A percentile compares a stretch with the other conserved stretches of the same genome.
These are phyloP conservation scores for Spodoptera picta DNA, from an alignment of 2,888 invertebrate species.

Conservation along the genomic window DNA sequence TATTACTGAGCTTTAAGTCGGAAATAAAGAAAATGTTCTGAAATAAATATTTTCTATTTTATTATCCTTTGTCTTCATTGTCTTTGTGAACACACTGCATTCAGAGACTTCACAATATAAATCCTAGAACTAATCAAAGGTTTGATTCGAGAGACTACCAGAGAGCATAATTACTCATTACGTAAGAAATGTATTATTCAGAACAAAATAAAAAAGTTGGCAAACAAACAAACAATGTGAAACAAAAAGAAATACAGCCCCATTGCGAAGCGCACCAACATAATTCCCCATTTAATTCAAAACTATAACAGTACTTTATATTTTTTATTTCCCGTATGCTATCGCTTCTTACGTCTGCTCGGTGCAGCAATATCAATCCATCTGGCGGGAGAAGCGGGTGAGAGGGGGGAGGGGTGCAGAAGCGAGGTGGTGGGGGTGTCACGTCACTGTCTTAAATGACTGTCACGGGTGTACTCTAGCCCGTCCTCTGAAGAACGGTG, in stretches of 20 bases:
- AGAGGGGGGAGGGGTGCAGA: constrained; percentile 24
- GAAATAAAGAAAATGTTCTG: neutral
- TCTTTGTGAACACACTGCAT: neutral
- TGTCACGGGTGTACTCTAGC: constrained; percentile 86
- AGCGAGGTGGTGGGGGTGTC: constrained; percentile 69
- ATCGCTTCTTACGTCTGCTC: constrained; percentile 86
- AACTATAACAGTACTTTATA: constrained; percentile 62
- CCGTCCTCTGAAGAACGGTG: constrained; percentile 81
- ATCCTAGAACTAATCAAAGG: constrained; percentile 7
- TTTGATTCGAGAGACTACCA: neutral
- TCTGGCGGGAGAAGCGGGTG: constrained; percentile 75
- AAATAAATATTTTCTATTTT: constrained; percentile 17
- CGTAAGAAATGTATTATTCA: constrained; percentile 20
- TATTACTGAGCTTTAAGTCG: constrained; percentile 2
- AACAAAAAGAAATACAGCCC: constrained; percentile 28
- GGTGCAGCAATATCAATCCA: constrained; percentile 88
- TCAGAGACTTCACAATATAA: constrained; percentile 9
- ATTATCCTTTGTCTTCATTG: constrained; percentile 24
- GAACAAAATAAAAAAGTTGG: constrained; percentile 1
- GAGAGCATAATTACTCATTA: constrained; percentile 12
- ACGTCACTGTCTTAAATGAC: constrained; percentile 88
- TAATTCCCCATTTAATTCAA: constrained; percentile 56
- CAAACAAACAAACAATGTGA: constrained; percentile 21
- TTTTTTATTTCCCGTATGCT: constrained; percentile 82
- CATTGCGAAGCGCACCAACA: constrained; percentile 41